phyloP scores from a whole-genome alignment of 2,888 invertebrate species.

The Netelia fuscicornis region DNA sequence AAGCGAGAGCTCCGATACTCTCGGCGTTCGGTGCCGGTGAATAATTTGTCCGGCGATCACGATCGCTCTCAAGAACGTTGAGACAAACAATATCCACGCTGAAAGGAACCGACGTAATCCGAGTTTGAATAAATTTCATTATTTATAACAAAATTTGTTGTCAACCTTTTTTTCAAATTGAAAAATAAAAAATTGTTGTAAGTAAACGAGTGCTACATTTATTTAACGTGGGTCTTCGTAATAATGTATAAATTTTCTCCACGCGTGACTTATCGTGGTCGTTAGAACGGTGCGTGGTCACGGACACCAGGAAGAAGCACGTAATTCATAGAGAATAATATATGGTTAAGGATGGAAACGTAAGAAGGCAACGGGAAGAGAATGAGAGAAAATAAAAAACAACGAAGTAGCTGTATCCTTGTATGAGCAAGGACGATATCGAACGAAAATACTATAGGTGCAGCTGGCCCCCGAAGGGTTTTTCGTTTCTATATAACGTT shows the following conservation, averaged over 20 bases:
- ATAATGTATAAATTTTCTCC: conserved; percentile 3
- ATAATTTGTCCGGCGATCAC: background rate
- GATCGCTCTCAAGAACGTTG: background rate
- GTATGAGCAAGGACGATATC: conserved; percentile 29
- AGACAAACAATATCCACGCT: background rate
- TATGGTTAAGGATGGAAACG: conserved; percentile 27
- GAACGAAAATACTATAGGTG: conserved; percentile 37
- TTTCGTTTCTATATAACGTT: conserved; percentile 41
- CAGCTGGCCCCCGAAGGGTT: conserved; percentile 72
- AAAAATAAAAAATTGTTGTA: background rate
- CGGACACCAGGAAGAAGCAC: conserved; percentile 26
- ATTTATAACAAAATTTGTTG: background rate
- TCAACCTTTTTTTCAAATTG: no score
- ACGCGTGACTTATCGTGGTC: conserved; percentile 43
- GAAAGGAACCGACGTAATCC: background rate
- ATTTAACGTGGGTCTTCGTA: background rate
- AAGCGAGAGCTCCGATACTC: background rate
- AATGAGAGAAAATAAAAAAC: conserved; percentile 6
- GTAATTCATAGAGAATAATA: conserved; percentile 42
- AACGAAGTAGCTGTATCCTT: background rate
- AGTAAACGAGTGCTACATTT: background rate
- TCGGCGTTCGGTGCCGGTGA: background rate
- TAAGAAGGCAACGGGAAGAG: background rate
- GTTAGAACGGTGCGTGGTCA: conserved; percentile 39
- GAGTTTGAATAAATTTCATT: background rate